These are phyloP conservation scores for Thymallus thymallus DNA, from an alignment of 2,113 vertebrate genomes.

Conservation along the genomic window DNA sequence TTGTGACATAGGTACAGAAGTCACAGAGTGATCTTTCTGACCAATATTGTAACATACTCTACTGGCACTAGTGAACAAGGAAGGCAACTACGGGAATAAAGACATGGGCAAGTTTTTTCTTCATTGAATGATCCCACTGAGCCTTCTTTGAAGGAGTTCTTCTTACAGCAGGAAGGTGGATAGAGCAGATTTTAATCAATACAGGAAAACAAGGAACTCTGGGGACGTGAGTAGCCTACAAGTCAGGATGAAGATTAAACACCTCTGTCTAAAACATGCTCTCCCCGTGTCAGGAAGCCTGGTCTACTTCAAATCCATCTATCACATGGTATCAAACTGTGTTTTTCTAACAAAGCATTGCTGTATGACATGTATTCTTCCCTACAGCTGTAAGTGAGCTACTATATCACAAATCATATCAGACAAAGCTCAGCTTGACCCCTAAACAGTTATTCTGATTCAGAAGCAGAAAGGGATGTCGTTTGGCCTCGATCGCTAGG, in stretches of 20 bases:
- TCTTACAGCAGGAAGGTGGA: conserved; percentile 68
- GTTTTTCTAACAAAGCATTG: conserved; percentile 77
- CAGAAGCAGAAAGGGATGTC: conserved; percentile 61
- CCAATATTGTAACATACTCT: neutral
- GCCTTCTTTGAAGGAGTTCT: conserved; percentile 74
- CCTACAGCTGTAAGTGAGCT: conserved; percentile 87
- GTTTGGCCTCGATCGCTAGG: conserved; percentile 85
- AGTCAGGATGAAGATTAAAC: conserved; percentile 80
- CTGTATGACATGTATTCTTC: conserved; percentile 77
- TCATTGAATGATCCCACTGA: conserved; percentile 68
- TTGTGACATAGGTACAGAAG: too few relatives aligned
- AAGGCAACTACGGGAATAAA: conserved; percentile 62
- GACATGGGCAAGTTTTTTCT: conserved; percentile 65
- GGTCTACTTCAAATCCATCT: conserved; percentile 75
- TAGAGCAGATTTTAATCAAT: conserved; percentile 77
- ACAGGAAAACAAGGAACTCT: conserved; percentile 76
- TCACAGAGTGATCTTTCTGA: too few relatives aligned
- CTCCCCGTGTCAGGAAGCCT: conserved; percentile 71
- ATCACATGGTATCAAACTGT: conserved; percentile 78
- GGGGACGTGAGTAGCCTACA: conserved; percentile 70
- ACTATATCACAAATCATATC: conserved; percentile 90
- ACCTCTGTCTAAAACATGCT: conserved; percentile 73
- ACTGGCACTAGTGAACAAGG: conserved; percentile 54
- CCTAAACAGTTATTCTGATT: conserved; percentile 85
- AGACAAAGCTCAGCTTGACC: conserved; percentile 95